These are phyloP conservation scores for Psilopogon haemacephalus DNA, from an alignment of 2,113 vertebrate species.

Conservation along the genomic window DNA sequence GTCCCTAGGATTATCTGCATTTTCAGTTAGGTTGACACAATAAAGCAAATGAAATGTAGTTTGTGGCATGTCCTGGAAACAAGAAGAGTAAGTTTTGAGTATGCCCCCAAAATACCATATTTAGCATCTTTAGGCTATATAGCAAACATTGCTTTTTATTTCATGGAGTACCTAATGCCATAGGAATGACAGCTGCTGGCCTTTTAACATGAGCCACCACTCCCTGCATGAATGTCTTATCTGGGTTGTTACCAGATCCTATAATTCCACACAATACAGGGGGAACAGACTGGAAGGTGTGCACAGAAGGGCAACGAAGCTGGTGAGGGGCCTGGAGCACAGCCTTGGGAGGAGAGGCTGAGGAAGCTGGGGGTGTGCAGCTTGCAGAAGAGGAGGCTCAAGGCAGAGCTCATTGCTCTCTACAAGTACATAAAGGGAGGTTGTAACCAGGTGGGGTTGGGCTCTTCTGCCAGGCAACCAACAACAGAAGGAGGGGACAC, in stretches of 20 bases:
- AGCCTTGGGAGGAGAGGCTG: no score
- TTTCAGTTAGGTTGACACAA: not conserved
- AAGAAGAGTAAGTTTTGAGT: not conserved
- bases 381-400: no score
- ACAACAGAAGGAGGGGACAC: no score
- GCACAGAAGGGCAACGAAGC: no score
- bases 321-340: no score
- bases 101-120: not conserved
- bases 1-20: not conserved
- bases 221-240: not conserved
- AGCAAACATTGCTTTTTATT: not conserved
- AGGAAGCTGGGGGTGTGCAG: no score
- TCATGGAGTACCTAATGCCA: not conserved
- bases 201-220: not conserved
- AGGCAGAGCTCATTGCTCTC: no score
- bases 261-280: not conserved
- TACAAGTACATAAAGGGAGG: no score
- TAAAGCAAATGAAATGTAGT: not conserved
- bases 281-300: no score
- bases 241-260: not conserved
- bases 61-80: not conserved
- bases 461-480: no score
- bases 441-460: no score
- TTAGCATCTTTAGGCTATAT: not conserved
- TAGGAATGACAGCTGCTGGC: not conserved